These are phyloP conservation scores for Lepidocyrtoides sp. DNA, from an alignment of 2,888 invertebrate species.

Conservation along the genomic window DNA sequence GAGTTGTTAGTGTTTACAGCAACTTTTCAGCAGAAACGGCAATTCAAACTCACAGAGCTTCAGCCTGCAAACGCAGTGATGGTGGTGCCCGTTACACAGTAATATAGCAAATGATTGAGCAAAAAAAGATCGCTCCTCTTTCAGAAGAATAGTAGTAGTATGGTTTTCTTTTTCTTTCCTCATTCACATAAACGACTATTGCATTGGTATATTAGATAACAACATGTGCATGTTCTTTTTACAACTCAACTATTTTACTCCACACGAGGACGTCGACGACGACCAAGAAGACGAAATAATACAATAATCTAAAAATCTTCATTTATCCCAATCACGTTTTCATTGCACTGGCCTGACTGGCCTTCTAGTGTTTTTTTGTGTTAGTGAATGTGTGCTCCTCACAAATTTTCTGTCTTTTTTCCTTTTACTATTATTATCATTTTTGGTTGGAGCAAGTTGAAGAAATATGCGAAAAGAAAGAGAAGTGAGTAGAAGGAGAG, in stretches of 20 bases:
- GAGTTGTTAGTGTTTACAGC: slow-evolving; percentile 32
- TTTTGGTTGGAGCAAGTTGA: not conserved
- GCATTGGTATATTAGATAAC: not conserved
- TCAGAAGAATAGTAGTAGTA: not conserved
- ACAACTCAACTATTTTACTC: slow-evolving; percentile 26
- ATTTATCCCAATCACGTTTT: slow-evolving; percentile 35
- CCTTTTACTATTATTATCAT: not conserved
- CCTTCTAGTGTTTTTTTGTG: slow-evolving; percentile 1
- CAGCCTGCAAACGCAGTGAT: no score
- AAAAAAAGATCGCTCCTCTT: slow-evolving; percentile 9
- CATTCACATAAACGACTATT: not conserved
- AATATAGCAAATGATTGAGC: not conserved
- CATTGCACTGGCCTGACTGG: not conserved
- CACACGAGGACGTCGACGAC: not conserved
- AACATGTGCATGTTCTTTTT: not conserved
- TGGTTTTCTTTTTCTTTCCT: slow-evolving; percentile 7
- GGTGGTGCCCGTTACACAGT: no score
- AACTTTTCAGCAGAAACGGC: not conserved
- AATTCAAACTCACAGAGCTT: not conserved
- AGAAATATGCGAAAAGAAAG: not conserved
- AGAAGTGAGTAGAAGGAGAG: not conserved
- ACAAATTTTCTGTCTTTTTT: not conserved
- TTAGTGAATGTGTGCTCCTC: not conserved
- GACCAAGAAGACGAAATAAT: slow-evolving; percentile 3
- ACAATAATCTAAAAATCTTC: slow-evolving; percentile 25